Evolutionary conservation across 2,797 vertebrate genomes (phyloP), one percentile per base, ranked within the genome.

Genomic region (Lophotriccus pileatus): DNA sequence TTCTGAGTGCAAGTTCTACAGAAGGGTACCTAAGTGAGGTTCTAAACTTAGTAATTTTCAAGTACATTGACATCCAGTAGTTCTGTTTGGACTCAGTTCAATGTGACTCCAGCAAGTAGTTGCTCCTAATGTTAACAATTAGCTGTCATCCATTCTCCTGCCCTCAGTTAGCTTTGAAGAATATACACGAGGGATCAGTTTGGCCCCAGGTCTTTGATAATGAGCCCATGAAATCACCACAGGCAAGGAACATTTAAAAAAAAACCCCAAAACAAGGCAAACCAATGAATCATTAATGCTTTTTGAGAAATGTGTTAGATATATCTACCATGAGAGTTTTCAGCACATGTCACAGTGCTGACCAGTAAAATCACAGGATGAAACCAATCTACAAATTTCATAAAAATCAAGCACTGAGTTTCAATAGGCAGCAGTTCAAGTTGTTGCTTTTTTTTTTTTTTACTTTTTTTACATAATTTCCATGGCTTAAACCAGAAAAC

Each of bases 311-410:
- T 32, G 21, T 23, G 13, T 92, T 96, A 67, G 64, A 89, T 90
- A 75, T 84, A 74, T 79, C 84, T 49, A 79, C 46, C 39, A 69
- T 18, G 59, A 91, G 62, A 92, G 36, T 77, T 91, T 94, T 96
- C 52, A 92, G 59, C 66, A 84, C 70, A 88, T 96, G 76, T 90
- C 95, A 92, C 36, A 66, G 41, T 79, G 94, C 87, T 0, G 12
- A 95, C 84, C 66, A 93, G 47, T 66, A 90, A 92, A 72, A 88
- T 68, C 75, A 90, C 39, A 92, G 63, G 60, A 93, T 89, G 72
- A 94, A 97, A 93, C 24, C 34, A 84, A 77, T 80, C 89, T 85
- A 81, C 77, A 89, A 77, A 90, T 94, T 92, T 83, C 59, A 59
- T 89, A 84, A 93, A 93, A 91, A 91, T 90, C 76, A 87, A 55